Percentiles rank a stretch among this genome's conserved stretches.
Evolutionary conservation across 2,888 invertebrate genomes (phyloP).

Genomic region (Lobophora halterata): DNA sequence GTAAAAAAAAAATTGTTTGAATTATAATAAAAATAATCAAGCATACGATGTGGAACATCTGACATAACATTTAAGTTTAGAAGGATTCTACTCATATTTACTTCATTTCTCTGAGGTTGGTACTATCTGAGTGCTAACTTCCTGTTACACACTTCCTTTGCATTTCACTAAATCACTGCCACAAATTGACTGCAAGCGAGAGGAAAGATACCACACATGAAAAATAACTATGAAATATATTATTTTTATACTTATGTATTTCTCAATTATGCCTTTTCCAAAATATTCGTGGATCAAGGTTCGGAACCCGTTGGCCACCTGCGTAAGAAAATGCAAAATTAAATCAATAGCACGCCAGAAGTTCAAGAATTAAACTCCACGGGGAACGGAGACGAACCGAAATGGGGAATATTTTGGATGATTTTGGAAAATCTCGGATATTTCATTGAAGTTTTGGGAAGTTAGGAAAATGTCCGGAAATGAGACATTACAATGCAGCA

Average conservation of each 20-base stretch:
- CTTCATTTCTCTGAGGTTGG: no score
- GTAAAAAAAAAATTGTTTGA: no score
- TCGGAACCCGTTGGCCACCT: slow-evolving; percentile 37
- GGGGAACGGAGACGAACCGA: slow-evolving; percentile 5
- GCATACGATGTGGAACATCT: no score
- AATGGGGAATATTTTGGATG: not conserved
- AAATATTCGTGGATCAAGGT: not conserved
- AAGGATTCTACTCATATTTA: no score
- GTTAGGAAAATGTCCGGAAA: not conserved
- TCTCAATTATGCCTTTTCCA: not conserved
- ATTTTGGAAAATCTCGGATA: not conserved
- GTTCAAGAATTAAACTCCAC: slow-evolving; percentile 42
- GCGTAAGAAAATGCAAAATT: slow-evolving; percentile 54
- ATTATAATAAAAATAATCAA: no score
- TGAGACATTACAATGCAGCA: not conserved
- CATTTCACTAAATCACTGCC: no score
- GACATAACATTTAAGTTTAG: no score
- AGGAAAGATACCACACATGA: not conserved
- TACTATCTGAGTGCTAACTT: no score
- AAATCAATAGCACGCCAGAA: slow-evolving; percentile 51
- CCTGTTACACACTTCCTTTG: no score
- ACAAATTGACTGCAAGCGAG: no score
- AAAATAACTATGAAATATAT: not conserved
- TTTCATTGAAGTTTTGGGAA: not conserved
- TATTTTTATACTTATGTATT: not conserved